phyloP scores from a whole-genome alignment of 2,113 vertebrate genomes.

The Phyllostomus hastatus region DNA sequence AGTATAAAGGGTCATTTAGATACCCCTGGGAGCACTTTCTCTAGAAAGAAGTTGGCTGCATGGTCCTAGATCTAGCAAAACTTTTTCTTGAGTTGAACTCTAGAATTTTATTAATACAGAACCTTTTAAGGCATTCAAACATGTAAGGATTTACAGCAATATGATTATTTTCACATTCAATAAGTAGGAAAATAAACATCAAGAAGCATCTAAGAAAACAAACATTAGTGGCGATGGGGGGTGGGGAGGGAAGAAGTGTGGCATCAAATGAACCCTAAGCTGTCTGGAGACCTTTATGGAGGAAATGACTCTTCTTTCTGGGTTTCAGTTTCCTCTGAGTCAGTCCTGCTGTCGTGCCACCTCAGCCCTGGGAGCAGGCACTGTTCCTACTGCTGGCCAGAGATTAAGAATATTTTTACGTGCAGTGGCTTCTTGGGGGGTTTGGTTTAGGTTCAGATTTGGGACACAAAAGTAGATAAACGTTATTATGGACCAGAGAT shows the following conservation, averaged over 20 bases:
- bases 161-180: background rate
- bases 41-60: background rate
- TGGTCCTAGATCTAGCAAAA: background rate
- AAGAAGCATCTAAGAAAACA: background rate
- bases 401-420: background rate
- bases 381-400: background rate
- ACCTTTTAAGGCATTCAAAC: constrained; percentile 1
- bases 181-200: background rate
- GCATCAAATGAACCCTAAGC: background rate
- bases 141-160: background rate
- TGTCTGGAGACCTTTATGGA: background rate
- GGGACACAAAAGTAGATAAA: background rate
- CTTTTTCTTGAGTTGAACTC: background rate
- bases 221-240: background rate
- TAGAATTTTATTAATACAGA: background rate
- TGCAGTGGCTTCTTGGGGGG: background rate
- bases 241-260: background rate
- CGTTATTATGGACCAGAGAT: background rate
- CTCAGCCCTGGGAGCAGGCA: background rate
- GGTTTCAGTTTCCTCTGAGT: background rate
- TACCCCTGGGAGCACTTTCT: background rate
- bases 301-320: background rate
- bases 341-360: background rate
- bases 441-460: background rate
- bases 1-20: background rate